Base-by-base conservation (phyloP, 1,140 invertebrate species). In the Musca vetustissima region DNA sequence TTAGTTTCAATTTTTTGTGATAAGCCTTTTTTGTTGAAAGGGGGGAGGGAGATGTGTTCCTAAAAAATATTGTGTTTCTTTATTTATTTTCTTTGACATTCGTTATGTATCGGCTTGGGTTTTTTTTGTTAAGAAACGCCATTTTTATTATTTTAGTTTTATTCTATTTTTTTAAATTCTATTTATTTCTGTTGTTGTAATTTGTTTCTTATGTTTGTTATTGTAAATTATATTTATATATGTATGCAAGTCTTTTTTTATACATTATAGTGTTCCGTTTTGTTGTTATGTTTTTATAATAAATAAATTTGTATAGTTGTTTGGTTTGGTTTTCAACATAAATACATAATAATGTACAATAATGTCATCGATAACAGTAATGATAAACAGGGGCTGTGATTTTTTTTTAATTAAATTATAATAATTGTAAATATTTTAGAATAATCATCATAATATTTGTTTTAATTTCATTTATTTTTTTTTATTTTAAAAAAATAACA, bases 141-240 rank as follows among this genome's bases (percentile, higher is more conserved):
- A n/a, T n/a, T n/a, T n/a, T n/a, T n/a, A n/a, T n/a, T n/a, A n/a
- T n/a, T n/a, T n/a, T n/a, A n/a, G n/a, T n/a, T n/a, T n/a, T n/a
- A n/a, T n/a, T n/a, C 21, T 52, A 21, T 19, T 19, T 19, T 1
- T 19, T 22, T 52, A 19, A 19, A 19, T 19, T 19, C 17, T 52
- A 52, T 52, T 52, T 52, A 21, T 2, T n/a, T n/a, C n/a, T n/a
- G n/a, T n/a, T n/a, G n/a, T 52, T 21, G 11, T 52, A 21, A 52
- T 7, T 49, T n/a, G n/a, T 49, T 15, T 49, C 21, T 52, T 22
- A 52, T 52, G 7, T 52, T 52, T 17, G 17, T 52, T 49, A n/a
- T 49, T 52, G 36, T 61, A 75, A 76, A 78, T 78, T 76, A 76
- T 78, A 76, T n/a, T n/a, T n/a, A n/a, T 78, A 75, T 78, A 75